Base-by-base conservation (phyloP, 2,113 vertebrate genomes). In the Hirundichthys speculiger region DNA sequence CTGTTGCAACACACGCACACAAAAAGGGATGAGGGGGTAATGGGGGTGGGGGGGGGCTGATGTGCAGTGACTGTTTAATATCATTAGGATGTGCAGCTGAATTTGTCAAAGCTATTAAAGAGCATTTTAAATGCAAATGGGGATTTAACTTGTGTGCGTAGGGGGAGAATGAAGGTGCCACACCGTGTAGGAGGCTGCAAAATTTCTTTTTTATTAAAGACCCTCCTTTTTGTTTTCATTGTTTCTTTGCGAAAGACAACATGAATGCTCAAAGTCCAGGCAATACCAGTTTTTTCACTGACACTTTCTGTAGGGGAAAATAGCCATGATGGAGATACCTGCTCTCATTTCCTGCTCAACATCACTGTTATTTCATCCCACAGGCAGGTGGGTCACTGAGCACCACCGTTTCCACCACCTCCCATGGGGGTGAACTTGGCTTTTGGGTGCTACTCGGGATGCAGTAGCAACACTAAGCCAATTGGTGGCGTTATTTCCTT, bases 401-500 rank as follows among this genome's bases (percentile, higher is more conserved):
- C 18, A 18, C 39, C 45, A 25, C 11, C 51, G 39, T 51, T 69
- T 10, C 40, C n/a, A 77, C 62, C 18, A 2, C 34, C 63, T 60
- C 77, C 56, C 47, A 9, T 20, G 42, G 66, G 69, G 2, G 1
- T 0, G 11, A 8, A 21, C 39, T 48, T 13, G 20, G 19, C 22
- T 59, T 2, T 21, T 3, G 1, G 3, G 13, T 5, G 3, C n/a
- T 1, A 8, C 25, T 9, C 2, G n/a, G 2, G 13, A 0, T 72
- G 82, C 66, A 85, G 71, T 87, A 53, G 25, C 22, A 2, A 1
- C 2, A 4, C 1, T 6, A 3, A 3, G 12, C 88, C 93, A 22
- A 71, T 24, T 69, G 87, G 77, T 52, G 90, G 82, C 72, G 91
- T 87, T 87, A 76, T 89, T 86, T 74, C 75, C 73, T 84, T 91